Evolutionary conservation across 2,797 vertebrate genomes (phyloP).

Genomic region (Microctenopoma lineatum): DNA sequence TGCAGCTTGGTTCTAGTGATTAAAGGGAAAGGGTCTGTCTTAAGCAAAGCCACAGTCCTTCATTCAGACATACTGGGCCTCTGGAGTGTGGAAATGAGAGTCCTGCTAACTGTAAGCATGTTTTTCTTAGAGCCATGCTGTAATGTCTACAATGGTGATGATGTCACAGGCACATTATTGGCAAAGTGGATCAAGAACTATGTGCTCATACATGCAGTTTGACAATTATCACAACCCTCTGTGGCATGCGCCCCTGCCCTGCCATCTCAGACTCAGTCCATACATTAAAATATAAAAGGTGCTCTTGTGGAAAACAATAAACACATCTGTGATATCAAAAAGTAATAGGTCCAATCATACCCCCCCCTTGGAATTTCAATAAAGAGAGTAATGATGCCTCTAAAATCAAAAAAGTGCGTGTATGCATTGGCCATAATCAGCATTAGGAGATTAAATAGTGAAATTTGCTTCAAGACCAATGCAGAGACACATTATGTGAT

Average conservation of each 20-base stretch:
- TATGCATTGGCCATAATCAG: conserved; percentile 34
- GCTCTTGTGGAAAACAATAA: conserved; percentile 44
- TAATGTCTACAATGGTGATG: conserved; percentile 69
- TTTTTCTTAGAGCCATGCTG: conserved; percentile 64
- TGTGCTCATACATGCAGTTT: conserved; percentile 75
- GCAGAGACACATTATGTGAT: conserved; percentile 59
- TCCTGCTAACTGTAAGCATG: conserved; percentile 49
- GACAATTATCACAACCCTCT: conserved; percentile 72
- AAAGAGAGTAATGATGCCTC: conserved; percentile 65
- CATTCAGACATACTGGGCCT: conserved; percentile 58
- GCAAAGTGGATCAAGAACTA: conserved; percentile 47
- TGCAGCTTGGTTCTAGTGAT: conserved; percentile 70
- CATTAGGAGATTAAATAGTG: conserved; percentile 49
- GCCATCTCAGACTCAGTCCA: conserved; percentile 43
- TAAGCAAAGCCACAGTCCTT: conserved; percentile 58
- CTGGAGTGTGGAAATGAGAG: conserved; percentile 68
- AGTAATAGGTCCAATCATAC: conserved; percentile 38
- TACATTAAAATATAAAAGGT: conserved; percentile 34
- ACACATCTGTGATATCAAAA: conserved; percentile 40
- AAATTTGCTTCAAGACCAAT: conserved; percentile 72
- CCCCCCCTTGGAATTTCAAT: conserved; percentile 44
- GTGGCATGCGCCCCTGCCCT: conserved; percentile 70
- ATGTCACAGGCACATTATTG: conserved; percentile 58
- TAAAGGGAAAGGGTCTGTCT: conserved; percentile 62
- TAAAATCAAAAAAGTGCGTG: conserved; percentile 40